A percentile compares a stretch with the other conserved stretches of the same genome.
Evolutionary conservation across 2,888 invertebrate species (phyloP).

Genomic region (Hyposoter dolosus): DNA sequence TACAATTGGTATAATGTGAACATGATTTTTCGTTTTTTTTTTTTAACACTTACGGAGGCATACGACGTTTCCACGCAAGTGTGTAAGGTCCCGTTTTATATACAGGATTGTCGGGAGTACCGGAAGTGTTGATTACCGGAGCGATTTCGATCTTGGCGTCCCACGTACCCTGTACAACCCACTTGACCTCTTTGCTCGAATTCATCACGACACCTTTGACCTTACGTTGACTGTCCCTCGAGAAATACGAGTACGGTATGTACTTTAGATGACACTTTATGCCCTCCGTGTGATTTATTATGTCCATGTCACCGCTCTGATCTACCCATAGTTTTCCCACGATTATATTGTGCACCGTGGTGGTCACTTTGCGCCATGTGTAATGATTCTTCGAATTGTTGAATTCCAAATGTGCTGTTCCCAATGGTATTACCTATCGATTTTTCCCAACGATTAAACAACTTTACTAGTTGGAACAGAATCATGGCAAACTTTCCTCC

Average conservation of each 20-base stretch:
- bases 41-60: slow-evolving; percentile 88
- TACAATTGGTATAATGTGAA: background rate
- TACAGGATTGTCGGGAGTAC: slow-evolving; percentile 91
- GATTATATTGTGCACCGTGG: slow-evolving; percentile 99
- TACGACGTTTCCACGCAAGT: slow-evolving; percentile 94
- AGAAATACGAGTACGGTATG: slow-evolving; percentile 99
- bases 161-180: slow-evolving; percentile 95
- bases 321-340: slow-evolving; percentile 99
- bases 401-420: slow-evolving; percentile 90
- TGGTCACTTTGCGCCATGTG: slow-evolving; percentile 99
- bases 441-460: slow-evolving; percentile 91
- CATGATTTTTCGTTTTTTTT: slow-evolving; percentile 23
- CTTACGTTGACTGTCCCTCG: slow-evolving; percentile 96
- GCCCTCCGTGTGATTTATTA: slow-evolving; percentile 94
- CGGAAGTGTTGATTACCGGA: slow-evolving; percentile 91
- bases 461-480: no score
- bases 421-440: slow-evolving; percentile 92
- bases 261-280: slow-evolving; percentile 98
- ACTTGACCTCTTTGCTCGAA: slow-evolving; percentile 89
- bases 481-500: background rate
- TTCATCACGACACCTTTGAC: slow-evolving; percentile 94
- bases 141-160: slow-evolving; percentile 98
- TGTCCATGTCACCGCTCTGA: slow-evolving; percentile 99
- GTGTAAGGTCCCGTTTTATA: slow-evolving; percentile 96
- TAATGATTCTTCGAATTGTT: slow-evolving; percentile 92